These are phyloP conservation scores for Lycaon pictus DNA, from an alignment of 2,113 vertebrate genomes.

Conservation along the genomic window DNA sequence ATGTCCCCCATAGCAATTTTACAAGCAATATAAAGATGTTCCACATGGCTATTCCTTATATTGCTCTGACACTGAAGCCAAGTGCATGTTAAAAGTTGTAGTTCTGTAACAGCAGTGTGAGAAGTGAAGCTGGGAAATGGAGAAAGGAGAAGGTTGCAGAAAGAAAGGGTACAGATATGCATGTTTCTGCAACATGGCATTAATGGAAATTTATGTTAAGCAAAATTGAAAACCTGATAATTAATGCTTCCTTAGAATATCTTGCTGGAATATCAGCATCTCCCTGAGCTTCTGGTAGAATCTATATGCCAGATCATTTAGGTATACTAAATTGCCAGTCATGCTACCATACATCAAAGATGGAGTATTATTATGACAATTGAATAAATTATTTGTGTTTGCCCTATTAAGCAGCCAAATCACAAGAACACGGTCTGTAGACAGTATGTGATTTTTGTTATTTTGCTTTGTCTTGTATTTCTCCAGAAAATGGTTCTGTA, in stretches of 20 bases:
- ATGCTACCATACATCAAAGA: background rate
- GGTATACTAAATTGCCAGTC: background rate
- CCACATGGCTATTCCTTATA: slow-evolving; percentile 54
- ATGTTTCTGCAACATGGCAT: background rate
- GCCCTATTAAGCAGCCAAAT: background rate
- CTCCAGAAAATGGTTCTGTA: background rate
- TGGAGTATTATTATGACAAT: background rate
- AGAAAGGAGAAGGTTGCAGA: background rate
- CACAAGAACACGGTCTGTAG: background rate
- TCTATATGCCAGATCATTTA: background rate
- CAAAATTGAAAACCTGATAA: background rate
- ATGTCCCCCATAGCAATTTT: slow-evolving; percentile 71
- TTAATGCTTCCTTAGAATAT: background rate
- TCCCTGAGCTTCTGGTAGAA: background rate
- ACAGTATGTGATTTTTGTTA: background rate
- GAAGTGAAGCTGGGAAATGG: background rate
- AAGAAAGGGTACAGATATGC: background rate
- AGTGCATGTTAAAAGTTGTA: background rate
- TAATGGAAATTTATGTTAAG: background rate
- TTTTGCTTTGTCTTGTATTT: background rate
- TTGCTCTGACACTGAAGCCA: slow-evolving; percentile 52
- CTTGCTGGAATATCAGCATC: background rate
- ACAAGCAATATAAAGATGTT: slow-evolving; percentile 51
- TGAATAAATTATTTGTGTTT: slow-evolving; percentile 1
- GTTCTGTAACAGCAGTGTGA: slow-evolving; percentile 15